Evolutionary conservation across 2,888 invertebrate species (phyloP).

Genomic region (Latrodectus elegans): DNA sequence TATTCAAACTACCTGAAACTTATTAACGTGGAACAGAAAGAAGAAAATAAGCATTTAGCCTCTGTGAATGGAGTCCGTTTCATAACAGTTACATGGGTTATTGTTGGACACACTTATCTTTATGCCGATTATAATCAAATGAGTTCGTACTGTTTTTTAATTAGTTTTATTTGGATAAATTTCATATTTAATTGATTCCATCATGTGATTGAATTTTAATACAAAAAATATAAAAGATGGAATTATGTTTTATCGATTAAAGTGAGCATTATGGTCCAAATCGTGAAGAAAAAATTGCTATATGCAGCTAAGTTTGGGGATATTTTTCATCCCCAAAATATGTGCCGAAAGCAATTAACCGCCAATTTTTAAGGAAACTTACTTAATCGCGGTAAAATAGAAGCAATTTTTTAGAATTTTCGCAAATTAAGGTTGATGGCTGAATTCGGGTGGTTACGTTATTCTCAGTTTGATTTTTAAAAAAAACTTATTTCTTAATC

Average conservation of each 20-base stretch:
- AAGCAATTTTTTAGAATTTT: too few relatives aligned
- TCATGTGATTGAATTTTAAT: not conserved
- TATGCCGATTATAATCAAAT: conserved; percentile 71
- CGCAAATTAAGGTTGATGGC: too few relatives aligned
- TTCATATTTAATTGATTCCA: not conserved
- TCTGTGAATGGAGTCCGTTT: conserved; percentile 71
- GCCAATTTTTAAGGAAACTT: too few relatives aligned
- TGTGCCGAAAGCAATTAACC: too few relatives aligned
- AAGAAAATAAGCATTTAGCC: conserved; percentile 51
- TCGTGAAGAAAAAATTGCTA: too few relatives aligned
- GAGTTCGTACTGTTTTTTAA: conserved; percentile 35
- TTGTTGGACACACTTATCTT: conserved; percentile 71
- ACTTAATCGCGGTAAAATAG: too few relatives aligned
- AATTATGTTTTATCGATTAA: too few relatives aligned
- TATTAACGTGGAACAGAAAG: conserved; percentile 57
- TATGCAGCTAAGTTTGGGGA: too few relatives aligned
- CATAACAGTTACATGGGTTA: conserved; percentile 71
- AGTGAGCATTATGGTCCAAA: too few relatives aligned
- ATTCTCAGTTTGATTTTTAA: too few relatives aligned
- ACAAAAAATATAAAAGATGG: not conserved
- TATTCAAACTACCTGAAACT: conserved; percentile 69
- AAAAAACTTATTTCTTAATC: not conserved
- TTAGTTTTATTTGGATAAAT: not conserved
- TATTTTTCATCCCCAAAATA: too few relatives aligned
- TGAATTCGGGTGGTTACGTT: too few relatives aligned